These are phyloP conservation scores for Apamea crenata DNA, from an alignment of 2,888 invertebrate species.

Conservation along the genomic window DNA sequence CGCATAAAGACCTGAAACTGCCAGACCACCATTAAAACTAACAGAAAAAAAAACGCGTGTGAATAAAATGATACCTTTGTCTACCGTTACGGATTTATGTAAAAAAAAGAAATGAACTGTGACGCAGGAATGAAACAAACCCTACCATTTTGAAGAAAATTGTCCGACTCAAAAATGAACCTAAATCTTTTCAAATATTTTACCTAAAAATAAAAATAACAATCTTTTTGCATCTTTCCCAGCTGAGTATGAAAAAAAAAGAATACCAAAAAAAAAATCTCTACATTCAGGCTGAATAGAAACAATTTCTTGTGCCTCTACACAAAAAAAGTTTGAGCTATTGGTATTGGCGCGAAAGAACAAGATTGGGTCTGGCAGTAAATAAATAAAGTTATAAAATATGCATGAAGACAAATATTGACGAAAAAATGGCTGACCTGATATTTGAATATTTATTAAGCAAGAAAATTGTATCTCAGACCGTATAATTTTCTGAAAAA, in stretches of 20 bases:
- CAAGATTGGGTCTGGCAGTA: conserved; percentile 4
- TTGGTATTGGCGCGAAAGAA: conserved; percentile 7
- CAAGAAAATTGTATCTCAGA: neutral
- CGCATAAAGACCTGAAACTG: too few species aligned
- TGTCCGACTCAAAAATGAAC: neutral
- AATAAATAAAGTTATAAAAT: conserved; percentile 24
- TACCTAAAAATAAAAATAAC: neutral
- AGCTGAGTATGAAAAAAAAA: neutral
- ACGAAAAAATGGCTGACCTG: neutral
- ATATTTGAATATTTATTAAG: neutral
- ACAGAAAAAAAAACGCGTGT: too few species aligned
- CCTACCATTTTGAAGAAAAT: neutral
- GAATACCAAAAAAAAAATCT: too few species aligned
- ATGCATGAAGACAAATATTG: conserved; percentile 27
- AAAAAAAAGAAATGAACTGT: neutral
- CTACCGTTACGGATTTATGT: neutral
- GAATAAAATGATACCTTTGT: neutral
- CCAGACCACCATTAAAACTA: too few species aligned
- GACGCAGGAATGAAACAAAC: neutral
- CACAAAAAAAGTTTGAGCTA: neutral
- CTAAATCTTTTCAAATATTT: neutral
- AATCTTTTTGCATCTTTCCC: neutral
- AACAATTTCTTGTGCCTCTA: neutral
- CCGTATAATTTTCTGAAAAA: neutral
- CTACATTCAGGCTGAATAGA: conserved; percentile 1